Evolutionary conservation across 2,113 vertebrate genomes (phyloP).

Genomic region (Callithrix jacchus): DNA sequence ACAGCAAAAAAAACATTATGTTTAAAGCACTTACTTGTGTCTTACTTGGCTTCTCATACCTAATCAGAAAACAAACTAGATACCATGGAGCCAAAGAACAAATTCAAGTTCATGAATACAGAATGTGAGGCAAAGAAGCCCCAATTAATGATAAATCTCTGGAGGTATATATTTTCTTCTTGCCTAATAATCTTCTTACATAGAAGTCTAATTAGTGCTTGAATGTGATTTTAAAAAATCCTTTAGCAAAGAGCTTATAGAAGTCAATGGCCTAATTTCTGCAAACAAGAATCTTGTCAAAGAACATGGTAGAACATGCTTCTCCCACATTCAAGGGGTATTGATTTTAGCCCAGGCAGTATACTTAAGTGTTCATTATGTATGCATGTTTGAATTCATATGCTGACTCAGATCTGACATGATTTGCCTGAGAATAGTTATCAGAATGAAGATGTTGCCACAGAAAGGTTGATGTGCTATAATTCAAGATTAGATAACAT

Average conservation of each 20-base stretch:
- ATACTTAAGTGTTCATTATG: not conserved
- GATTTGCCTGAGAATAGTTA: not conserved
- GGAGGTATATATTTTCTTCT: not conserved
- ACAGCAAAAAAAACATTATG: not conserved
- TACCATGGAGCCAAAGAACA: not conserved
- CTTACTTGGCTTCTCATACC: not conserved
- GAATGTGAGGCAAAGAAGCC: not conserved
- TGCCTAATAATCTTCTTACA: not conserved
- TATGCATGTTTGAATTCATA: not conserved
- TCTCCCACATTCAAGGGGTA: not conserved
- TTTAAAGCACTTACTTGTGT: not conserved
- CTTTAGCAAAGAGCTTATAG: conserved; percentile 18
- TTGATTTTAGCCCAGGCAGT: not conserved
- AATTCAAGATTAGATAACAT: conserved; percentile 27
- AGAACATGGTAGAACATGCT: not conserved
- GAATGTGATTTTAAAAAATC: not conserved
- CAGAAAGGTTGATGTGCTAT: not conserved
- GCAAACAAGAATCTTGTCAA: conserved; percentile 19
- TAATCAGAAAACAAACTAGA: not conserved
- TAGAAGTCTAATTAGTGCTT: not conserved
- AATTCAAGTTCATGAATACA: not conserved
- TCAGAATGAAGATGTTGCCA: not conserved
- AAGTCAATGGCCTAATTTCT: not conserved
- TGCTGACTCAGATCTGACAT: not conserved
- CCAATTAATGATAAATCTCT: not conserved